Base-by-base conservation (phyloP, 2,113 vertebrate genomes). In the Sinocyclocheilus grahami region DNA sequence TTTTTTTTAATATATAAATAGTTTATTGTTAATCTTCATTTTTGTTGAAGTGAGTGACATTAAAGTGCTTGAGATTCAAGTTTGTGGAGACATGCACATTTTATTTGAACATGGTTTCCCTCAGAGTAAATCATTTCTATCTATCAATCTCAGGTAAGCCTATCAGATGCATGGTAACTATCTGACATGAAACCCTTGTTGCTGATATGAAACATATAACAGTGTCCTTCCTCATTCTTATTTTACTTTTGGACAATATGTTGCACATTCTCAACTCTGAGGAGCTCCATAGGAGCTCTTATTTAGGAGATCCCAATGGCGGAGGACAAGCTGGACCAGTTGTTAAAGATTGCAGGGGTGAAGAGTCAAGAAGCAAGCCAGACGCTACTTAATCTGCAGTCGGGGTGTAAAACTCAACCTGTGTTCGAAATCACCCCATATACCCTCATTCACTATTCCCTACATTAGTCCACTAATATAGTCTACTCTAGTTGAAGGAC, bases 311-410 rank as follows among this genome's bases (percentile, higher is more conserved):
- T 98, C 96, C 37, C 37, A 0, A 95, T 96, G 74, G 97, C 97
- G 0, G 98, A 99, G 90, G 98, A 99, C 92, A 97, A 96, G 91
- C 95, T 99, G 91, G 98, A 98, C 90, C 94, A 94, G 60, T 95
- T 99, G 10, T 99, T 99, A 79, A 98, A 99, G 93, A 98, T 99
- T 0, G 97, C 97, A 0, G 97, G 98, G 7, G 96, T 97, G 48
- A 99, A 99, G 93, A 99, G 98, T 93, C 98, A 98, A 92, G 98
- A 99, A 92, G 97, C 98, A 91, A 99, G 98, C 92, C 98, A 99
- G 95, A 98, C 95, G 60, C 96, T 99, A 99, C 93, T 99, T 97
- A 1, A 97, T 99, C 91, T 99, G 99, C 92, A 96, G 97, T 93
- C 98, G 39, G 39, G 39, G 5, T 39, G 39, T 6, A 39, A 39